Evolutionary conservation across 1,140 invertebrate species (phyloP).

Genomic region (Lethrus apterus): DNA sequence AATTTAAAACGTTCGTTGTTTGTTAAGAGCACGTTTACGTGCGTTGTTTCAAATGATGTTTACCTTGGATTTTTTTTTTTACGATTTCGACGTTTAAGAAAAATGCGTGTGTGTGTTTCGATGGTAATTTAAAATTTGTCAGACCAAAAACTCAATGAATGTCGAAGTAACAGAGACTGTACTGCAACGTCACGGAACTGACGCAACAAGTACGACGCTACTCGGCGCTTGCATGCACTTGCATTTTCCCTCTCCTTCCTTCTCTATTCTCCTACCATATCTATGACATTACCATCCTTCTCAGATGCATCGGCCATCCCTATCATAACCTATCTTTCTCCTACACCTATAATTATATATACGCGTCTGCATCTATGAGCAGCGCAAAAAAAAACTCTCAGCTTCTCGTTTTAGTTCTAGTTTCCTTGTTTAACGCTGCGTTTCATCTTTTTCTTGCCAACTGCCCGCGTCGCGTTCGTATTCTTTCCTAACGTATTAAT

Average conservation of each 20-base stretch:
- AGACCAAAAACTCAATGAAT: constrained; percentile 2
- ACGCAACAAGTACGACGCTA: constrained; percentile 43
- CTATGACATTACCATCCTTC: constrained; percentile 16
- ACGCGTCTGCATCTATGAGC: constrained; percentile 10
- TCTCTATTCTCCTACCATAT: constrained; percentile 17
- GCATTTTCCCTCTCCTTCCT: constrained; percentile 35
- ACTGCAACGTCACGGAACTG: constrained; percentile 38
- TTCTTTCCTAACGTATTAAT: constrained; percentile 39
- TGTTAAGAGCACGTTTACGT: no score
- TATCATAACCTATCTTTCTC: neutral
- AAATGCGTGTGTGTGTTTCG: no score
- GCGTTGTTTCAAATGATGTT: no score
- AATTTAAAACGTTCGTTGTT: no score
- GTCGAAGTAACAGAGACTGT: constrained; percentile 18
- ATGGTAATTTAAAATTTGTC: no score
- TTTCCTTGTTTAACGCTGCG: constrained; percentile 3
- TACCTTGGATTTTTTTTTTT: no score
- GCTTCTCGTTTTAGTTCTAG: constrained; percentile 10
- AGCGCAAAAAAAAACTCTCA: constrained; percentile 4
- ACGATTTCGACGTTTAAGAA: no score
- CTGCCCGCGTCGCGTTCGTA: constrained; percentile 24
- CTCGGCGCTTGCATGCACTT: constrained; percentile 40
- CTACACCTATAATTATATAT: constrained; percentile 5
- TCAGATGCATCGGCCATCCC: constrained; percentile 10
- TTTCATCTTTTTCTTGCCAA: constrained; percentile 17